phyloP scores from a whole-genome alignment of 2,888 invertebrate species.

The Elysia crispata region DNA sequence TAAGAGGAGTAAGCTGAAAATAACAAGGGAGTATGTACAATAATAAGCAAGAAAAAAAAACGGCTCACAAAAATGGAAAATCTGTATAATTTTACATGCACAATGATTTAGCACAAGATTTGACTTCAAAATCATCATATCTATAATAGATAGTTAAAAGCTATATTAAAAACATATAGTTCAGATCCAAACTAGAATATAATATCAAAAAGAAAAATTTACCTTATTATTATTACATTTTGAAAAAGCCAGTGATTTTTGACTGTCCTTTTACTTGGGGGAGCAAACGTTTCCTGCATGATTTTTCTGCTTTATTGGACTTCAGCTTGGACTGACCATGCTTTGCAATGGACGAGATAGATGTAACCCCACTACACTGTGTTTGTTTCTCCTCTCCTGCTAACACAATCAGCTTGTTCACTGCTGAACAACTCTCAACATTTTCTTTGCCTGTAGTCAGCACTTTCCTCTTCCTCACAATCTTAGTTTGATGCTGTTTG shows the following conservation, averaged over 20 bases:
- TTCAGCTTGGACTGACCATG: background rate
- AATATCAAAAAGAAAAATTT: background rate
- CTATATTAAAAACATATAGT: background rate
- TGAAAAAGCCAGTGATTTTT: constrained; percentile 50
- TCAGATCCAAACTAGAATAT: background rate
- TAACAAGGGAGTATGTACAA: no score
- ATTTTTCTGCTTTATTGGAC: constrained; percentile 29
- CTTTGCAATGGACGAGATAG: constrained; percentile 2
- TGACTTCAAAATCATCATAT: no score
- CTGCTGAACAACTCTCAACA: no score
- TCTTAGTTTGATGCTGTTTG: background rate
- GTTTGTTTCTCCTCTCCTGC: background rate
- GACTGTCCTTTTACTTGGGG: constrained; percentile 50
- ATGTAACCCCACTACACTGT: background rate
- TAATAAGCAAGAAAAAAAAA: no score
- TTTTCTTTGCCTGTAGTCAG: no score
- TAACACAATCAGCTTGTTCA: background rate
- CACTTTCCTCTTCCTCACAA: no score
- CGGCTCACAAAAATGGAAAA: no score
- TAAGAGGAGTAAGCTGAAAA: no score
- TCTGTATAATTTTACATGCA: no score
- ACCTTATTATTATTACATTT: no score
- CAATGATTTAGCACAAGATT: no score
- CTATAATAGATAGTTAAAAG: no score
- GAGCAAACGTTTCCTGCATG: constrained; percentile 47